These are phyloP conservation scores for Pteropus rufus DNA, from an alignment of 2,797 vertebrate species.

Conservation along the genomic window DNA sequence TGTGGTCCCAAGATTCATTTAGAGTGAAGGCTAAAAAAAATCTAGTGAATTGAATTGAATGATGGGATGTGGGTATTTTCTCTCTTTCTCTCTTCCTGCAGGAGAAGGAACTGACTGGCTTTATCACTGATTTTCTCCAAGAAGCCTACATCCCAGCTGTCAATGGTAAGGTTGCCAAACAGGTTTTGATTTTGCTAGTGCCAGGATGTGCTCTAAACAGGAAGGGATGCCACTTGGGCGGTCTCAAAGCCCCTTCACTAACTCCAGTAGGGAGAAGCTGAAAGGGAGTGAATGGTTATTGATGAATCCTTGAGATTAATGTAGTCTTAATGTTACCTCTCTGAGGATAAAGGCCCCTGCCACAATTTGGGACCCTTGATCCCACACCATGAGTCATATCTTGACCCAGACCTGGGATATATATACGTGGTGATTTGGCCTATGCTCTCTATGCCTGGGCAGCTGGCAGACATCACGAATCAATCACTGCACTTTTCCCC, in stretches of 20 bases:
- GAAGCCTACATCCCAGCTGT: conserved; percentile 48
- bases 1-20: background rate
- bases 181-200: background rate
- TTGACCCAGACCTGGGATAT: background rate
- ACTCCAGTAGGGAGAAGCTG: too few species aligned
- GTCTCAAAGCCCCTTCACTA: background rate
- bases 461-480: background rate
- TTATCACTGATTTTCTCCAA: conserved; percentile 29
- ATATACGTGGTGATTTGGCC: accelerated
- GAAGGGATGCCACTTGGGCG: background rate
- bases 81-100: background rate
- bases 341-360: background rate
- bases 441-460: background rate
- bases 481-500: background rate
- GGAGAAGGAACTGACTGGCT: conserved; percentile 43
- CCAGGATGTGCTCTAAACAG: background rate
- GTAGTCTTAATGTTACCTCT: background rate
- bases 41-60: background rate
- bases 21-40: background rate
- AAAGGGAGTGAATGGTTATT: background rate
- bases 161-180: conserved; percentile 54
- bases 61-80: background rate
- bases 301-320: background rate
- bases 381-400: background rate
- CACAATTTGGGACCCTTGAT: background rate